A percentile compares a stretch with the other conserved stretches of the same genome.
These are phyloP conservation scores for Hippocampus mohnikei DNA, from an alignment of 2,113 vertebrate species.

Conservation along the genomic window DNA sequence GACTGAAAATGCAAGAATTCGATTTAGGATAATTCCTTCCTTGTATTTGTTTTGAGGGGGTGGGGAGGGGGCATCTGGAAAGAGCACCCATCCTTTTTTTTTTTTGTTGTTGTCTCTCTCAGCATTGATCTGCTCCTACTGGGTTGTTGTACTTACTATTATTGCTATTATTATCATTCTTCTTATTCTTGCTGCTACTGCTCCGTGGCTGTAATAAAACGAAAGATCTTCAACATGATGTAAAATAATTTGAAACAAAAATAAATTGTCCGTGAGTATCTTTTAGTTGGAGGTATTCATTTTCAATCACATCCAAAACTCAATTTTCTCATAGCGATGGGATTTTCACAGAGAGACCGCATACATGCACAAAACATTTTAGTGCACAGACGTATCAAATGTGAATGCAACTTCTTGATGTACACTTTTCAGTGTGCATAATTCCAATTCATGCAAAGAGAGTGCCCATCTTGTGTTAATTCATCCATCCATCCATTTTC, in stretches of 20 bases:
- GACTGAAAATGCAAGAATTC: constrained; percentile 31
- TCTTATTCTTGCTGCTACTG: constrained; percentile 84
- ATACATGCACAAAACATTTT: background rate
- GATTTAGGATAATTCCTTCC: constrained; percentile 56
- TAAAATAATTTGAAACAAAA: constrained; percentile 96
- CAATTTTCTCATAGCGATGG: background rate
- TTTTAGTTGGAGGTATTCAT: background rate
- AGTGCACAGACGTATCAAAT: background rate
- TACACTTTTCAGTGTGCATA: too few relatives aligned
- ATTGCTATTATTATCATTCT: constrained; percentile 39
- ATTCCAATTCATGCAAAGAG: too few relatives aligned
- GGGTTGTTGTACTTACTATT: constrained; percentile 65
- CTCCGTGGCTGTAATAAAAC: constrained; percentile 90
- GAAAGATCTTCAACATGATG: constrained; percentile 84
- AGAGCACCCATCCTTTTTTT: constrained; percentile 37
- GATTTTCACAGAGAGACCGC: background rate
- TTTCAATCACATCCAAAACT: background rate
- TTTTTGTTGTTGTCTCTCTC: constrained; percentile 68
- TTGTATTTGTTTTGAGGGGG: constrained; percentile 39
- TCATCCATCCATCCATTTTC: too few relatives aligned
- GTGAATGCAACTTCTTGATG: too few relatives aligned
- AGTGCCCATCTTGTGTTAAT: too few relatives aligned
- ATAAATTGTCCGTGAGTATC: constrained; percentile 96
- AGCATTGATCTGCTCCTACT: constrained; percentile 85
- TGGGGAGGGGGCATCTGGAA: constrained; percentile 45